Evolutionary conservation across 2,888 invertebrate species (phyloP).

Genomic region (Actias luna): DNA sequence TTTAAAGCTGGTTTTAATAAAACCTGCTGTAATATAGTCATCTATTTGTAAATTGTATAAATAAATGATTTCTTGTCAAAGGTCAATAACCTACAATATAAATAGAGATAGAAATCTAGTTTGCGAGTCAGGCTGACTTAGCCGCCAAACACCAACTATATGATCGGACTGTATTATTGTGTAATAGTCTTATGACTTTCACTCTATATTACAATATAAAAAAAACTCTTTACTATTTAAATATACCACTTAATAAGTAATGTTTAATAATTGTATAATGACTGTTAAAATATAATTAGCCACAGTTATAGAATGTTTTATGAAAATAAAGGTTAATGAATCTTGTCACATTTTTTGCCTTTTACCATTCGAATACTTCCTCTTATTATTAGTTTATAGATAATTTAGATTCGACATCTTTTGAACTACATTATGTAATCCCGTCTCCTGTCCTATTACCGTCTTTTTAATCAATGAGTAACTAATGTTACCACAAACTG

Average conservation of each 20-base stretch:
- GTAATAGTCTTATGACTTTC: background rate
- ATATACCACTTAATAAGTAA: no score
- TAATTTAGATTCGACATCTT: background rate
- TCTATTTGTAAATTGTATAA: background rate
- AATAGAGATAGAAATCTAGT: conserved; percentile 3
- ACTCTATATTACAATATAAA: background rate
- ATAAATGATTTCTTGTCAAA: background rate
- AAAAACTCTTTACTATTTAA: background rate
- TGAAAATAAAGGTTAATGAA: no score
- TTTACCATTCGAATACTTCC: background rate
- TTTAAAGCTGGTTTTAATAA: background rate
- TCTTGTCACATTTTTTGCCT: background rate
- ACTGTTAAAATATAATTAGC: background rate
- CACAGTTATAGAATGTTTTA: background rate
- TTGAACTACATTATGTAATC: background rate
- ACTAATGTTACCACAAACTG: background rate
- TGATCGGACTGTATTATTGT: background rate
- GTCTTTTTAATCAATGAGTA: background rate
- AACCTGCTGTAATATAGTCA: background rate
- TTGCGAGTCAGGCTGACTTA: background rate
- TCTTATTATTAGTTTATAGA: background rate
- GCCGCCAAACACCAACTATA: background rate
- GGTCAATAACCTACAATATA: background rate
- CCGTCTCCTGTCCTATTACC: no score
- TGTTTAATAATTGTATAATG: background rate